Evolutionary conservation across 1,140 invertebrate species (phyloP), one percentile per base, ranked within the genome.

Genomic region (Leptonema lineaticorne): DNA sequence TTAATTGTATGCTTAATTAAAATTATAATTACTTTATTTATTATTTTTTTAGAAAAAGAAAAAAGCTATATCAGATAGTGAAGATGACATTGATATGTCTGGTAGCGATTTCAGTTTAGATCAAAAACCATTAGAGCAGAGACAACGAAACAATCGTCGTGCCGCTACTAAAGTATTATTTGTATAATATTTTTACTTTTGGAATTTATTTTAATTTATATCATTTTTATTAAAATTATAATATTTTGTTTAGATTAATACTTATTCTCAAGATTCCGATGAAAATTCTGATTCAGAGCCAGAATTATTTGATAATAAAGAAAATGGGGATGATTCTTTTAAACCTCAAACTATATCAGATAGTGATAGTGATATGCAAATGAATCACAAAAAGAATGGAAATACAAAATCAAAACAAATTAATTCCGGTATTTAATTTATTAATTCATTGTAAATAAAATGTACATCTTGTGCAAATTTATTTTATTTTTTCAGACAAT

Each of bases 111-210:
- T 68, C 3, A 73, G 71, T 63, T 79, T 79, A 33, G 69, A 75
- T 26, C 68, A 73, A 3, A 74, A 74, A 2, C 71, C 77, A 28
- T 74, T 76, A 8, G 75, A 75, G 68, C 77, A 74, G 8, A 71
- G 81, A 1, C 69, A 82, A 7, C 74, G 79, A 0, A 76, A 75
- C 18, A 79, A 82, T 0, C 73, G 84, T 2, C 63, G 81, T 8
- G 83, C 83, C 0, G 83, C 84, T 50, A 79, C 82, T 48, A 85
- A 85, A 76, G 81, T 83, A 64, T n/a, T n/a, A 59, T 33, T 59
- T 14, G 7, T 20, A 28, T 48, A 20, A 30, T 20, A 29, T 57
- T 29, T 29, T 58, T 11, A 5, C 28, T 11, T 58, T 58, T 22
- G 14, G 7, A 16, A 62, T 62, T 8, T 22, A 62, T 41, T 4